phyloP scores from a whole-genome alignment of 2,888 invertebrate genomes.

The Augochlorella aurata region DNA sequence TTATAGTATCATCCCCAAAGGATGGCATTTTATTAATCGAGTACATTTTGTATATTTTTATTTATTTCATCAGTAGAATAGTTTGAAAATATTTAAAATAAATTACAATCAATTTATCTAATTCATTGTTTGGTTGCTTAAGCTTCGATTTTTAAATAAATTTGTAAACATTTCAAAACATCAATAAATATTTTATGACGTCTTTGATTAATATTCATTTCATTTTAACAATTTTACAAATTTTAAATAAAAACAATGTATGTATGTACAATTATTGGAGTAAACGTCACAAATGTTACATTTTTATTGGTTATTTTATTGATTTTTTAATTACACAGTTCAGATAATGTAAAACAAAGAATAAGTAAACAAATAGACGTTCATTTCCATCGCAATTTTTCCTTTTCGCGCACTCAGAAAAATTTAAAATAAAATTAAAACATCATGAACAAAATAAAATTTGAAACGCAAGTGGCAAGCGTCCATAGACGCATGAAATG shows the following conservation, averaged over 20 bases:
- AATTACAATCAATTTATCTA: slow-evolving; percentile 1
- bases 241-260: not conserved
- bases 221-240: slow-evolving; percentile 10
- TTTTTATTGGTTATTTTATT: not conserved
- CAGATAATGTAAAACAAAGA: not conserved
- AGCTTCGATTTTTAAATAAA: not conserved
- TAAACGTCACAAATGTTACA: not conserved
- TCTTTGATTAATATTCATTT: not conserved
- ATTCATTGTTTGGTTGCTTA: slow-evolving; percentile 13
- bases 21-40: slow-evolving; percentile 62
- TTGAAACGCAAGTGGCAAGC: not conserved
- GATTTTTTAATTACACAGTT: not conserved
- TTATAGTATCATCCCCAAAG: slow-evolving; percentile 62
- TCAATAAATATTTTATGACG: not conserved
- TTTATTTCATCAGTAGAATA: slow-evolving; percentile 5
- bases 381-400: not conserved
- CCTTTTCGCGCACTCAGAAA: not conserved
- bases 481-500: not conserved
- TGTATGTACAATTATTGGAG: slow-evolving; percentile 24
- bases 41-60: slow-evolving; percentile 31
- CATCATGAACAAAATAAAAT: slow-evolving; percentile 4
- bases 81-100: slow-evolving; percentile 6
- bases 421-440: not conserved
- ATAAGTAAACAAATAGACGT: not conserved
- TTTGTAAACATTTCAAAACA: not conserved